Percentiles rank a stretch among this genome's conserved stretches.
Conservation (phyloP, 1,140 invertebrate genomes). For the Dinoponera quadriceps region DNA sequence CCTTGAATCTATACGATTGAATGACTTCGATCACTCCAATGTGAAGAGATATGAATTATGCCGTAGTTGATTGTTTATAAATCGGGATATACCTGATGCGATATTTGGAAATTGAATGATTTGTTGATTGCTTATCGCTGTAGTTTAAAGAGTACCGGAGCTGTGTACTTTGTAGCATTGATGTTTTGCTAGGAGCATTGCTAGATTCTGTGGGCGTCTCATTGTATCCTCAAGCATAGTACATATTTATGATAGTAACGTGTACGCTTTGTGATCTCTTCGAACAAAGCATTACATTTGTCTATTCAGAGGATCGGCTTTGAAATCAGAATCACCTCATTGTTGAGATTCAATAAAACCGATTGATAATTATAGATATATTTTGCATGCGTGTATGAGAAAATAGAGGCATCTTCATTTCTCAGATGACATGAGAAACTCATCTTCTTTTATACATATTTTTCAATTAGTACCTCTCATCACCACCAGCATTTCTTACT, state of each 20-base stretch:
- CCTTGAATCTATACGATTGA: background rate
- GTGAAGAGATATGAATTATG: background rate
- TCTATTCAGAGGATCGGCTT: background rate
- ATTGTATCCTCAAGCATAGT: background rate
- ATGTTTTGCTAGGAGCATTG: background rate
- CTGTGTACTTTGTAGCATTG: background rate
- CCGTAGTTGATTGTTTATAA: conserved; percentile 3
- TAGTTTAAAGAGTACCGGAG: background rate
- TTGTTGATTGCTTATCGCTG: conserved; percentile 7
- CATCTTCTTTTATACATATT: conserved; percentile 63
- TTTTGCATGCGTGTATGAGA: conserved; percentile 11
- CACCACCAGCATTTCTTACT: conserved; percentile 75
- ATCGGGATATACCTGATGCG: background rate
- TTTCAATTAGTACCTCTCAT: conserved; percentile 76
- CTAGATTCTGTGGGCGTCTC: background rate
- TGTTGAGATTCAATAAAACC: background rate
- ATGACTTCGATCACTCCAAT: background rate
- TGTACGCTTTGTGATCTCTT: background rate
- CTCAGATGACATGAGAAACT: conserved; percentile 56
- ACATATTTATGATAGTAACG: background rate
- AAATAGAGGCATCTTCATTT: background rate
- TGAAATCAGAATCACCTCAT: background rate
- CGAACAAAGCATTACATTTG: background rate
- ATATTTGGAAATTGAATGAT: too few relatives aligned
- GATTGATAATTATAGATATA: background rate